phyloP scores from a whole-genome alignment of 2,797 vertebrate species.

The Rhodeus uyekii region DNA sequence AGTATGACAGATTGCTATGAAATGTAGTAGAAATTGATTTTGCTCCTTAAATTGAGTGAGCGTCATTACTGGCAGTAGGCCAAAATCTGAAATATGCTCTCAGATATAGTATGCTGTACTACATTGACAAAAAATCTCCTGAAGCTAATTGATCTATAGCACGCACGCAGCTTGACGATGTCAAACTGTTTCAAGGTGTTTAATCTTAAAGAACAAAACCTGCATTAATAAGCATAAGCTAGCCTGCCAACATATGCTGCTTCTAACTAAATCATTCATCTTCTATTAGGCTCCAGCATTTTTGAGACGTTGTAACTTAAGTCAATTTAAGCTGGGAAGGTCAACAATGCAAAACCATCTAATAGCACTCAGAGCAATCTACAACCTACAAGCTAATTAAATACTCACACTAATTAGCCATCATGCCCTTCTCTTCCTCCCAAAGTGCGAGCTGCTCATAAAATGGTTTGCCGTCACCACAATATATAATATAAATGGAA shows the following conservation, averaged over 20 bases:
- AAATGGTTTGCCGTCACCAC: no score
- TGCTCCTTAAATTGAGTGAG: constrained; percentile 6
- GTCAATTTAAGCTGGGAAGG: constrained; percentile 58
- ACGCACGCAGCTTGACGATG: constrained; percentile 14
- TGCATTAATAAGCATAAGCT: constrained; percentile 16
- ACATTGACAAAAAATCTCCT: not conserved
- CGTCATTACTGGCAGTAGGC: not conserved
- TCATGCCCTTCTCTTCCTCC: constrained; percentile 47
- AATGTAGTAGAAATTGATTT: constrained; percentile 10
- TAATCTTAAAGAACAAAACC: constrained; percentile 5
- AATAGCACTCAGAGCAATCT: constrained; percentile 52
- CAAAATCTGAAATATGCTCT: not conserved
- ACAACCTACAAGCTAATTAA: constrained; percentile 67
- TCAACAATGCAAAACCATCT: constrained; percentile 64
- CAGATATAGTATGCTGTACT: not conserved
- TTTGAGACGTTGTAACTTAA: constrained; percentile 38
- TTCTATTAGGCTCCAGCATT: constrained; percentile 5
- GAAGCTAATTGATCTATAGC: constrained; percentile 30
- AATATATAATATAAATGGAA: no score
- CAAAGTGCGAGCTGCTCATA: constrained; percentile 41
- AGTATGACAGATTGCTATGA: not conserved
- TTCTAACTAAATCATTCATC: constrained; percentile 39
- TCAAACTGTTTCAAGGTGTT: constrained; percentile 34
- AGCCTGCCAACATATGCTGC: not conserved
- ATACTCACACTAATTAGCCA: constrained; percentile 63